Conservation (phyloP, 2,888 invertebrate species). For the Eilema griseolum region DNA sequence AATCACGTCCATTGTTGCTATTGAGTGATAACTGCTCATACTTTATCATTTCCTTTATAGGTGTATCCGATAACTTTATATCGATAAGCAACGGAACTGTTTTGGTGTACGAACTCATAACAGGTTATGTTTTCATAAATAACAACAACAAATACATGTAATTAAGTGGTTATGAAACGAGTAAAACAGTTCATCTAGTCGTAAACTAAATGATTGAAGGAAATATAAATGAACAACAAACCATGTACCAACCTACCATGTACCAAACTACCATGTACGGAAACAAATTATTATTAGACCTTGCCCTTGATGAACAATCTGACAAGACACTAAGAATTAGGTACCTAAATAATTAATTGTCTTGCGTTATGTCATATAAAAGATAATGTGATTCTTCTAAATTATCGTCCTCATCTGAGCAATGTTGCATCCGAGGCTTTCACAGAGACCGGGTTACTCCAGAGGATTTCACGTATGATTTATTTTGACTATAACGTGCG, state of each 20-base stretch:
- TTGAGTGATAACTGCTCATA: slow-evolving; percentile 6
- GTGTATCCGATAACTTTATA: slow-evolving; percentile 4
- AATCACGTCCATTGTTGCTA: slow-evolving; percentile 12
- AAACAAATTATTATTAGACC: not conserved
- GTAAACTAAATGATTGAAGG: not conserved
- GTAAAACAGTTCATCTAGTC: not conserved
- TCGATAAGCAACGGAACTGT: slow-evolving; percentile 10
- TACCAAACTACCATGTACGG: not conserved
- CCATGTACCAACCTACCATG: not conserved
- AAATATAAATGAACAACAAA: not conserved
- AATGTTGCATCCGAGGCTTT: too few species aligned
- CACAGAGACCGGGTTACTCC: too few species aligned
- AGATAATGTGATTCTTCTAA: not conserved
- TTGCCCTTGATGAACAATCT: slow-evolving; percentile 5
- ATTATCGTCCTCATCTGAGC: too few species aligned
- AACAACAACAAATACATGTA: slow-evolving; percentile 4
- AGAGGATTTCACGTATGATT: too few species aligned
- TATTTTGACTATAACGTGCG: too few species aligned
- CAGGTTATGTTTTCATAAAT: slow-evolving; percentile 6
- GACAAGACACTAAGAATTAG: not conserved
- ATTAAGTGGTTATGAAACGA: not conserved
- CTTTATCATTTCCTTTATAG: slow-evolving; percentile 19
- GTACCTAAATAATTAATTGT: not conserved
- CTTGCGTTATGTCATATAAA: not conserved
- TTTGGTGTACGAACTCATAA: slow-evolving; percentile 3